Evolutionary conservation across 2,888 invertebrate species (phyloP).

Genomic region (Andrena bicolor): DNA sequence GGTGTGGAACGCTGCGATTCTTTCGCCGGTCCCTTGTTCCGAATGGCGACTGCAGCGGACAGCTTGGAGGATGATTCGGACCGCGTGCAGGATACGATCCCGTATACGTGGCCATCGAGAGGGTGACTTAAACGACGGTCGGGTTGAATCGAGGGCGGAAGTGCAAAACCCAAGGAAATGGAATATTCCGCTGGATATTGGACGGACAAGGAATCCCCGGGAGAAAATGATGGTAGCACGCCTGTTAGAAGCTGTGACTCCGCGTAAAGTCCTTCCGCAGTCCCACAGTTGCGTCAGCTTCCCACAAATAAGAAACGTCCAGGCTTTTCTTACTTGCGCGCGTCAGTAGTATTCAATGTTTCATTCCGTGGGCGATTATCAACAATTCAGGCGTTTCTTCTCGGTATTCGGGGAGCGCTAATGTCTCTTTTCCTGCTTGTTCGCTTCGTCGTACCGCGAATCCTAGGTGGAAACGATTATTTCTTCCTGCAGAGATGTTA

Average conservation of each 20-base stretch:
- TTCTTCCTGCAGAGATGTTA: background rate
- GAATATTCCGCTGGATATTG: conserved; percentile 69
- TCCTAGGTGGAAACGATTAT: background rate
- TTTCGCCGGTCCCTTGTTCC: conserved; percentile 20
- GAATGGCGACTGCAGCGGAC: conserved; percentile 42
- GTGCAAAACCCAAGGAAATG: conserved; percentile 54
- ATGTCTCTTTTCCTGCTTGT: too few species aligned
- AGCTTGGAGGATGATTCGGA: conserved; percentile 45
- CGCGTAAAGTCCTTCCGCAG: background rate
- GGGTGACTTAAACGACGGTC: conserved; percentile 36
- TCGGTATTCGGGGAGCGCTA: too few species aligned
- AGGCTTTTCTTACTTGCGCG: background rate
- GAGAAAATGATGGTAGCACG: conserved; percentile 58
- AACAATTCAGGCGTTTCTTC: too few species aligned
- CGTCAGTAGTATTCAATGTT: too few species aligned
- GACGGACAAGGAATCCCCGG: conserved; percentile 55
- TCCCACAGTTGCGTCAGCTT: conserved; percentile 8
- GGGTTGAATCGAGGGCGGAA: conserved; percentile 34
- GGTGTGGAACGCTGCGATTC: conserved; percentile 27
- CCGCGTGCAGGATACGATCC: conserved; percentile 59
- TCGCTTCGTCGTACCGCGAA: too few species aligned
- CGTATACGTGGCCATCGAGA: conserved; percentile 48
- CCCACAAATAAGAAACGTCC: conserved; percentile 15
- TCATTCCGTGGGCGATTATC: too few species aligned
- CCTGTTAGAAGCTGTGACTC: conserved; percentile 47